Percentiles rank a stretch among this genome's conserved stretches.
phyloP scores from a whole-genome alignment of 1,140 invertebrate genomes.

The Paraescarpia echinospica region DNA sequence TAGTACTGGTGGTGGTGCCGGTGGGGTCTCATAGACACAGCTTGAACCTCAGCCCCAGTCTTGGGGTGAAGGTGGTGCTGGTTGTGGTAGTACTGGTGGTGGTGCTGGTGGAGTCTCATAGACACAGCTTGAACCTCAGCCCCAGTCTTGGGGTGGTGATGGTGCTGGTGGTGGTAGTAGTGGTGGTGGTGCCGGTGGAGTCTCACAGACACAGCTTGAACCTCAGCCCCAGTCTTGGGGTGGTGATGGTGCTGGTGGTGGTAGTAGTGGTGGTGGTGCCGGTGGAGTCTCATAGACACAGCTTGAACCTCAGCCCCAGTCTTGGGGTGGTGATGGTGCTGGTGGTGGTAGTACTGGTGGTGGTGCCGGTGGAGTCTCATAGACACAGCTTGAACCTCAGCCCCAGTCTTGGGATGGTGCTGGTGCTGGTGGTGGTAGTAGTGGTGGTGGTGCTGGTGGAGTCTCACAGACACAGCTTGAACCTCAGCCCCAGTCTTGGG shows the following conservation, averaged over 20 bases:
- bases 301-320: conserved; percentile 49
- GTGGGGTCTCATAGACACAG: conserved; percentile 33
- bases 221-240: conserved; percentile 48
- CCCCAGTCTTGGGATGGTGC: conserved; percentile 45
- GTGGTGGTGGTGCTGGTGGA: background rate
- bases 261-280: too few relatives aligned
- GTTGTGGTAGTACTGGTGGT: conserved; percentile 34
- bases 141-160: conserved; percentile 49
- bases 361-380: too few relatives aligned
- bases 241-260: conserved; percentile 47
- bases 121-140: conserved; percentile 45
- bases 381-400: conserved; percentile 49
- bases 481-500: conserved; percentile 46
- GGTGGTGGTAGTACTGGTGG: conserved; percentile 49
- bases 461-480: conserved; percentile 42
- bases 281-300: conserved; percentile 32
- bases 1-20: background rate
- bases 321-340: conserved; percentile 48
- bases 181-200: too few relatives aligned
- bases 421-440: conserved; percentile 41
- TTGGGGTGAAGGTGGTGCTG: conserved; percentile 46
- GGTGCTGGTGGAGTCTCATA: conserved; percentile 22
- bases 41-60: conserved; percentile 49
- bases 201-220: conserved; percentile 41
- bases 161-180: conserved; percentile 49